Conservation (phyloP, 2,888 invertebrate genomes). For the Dryobota labecula region DNA sequence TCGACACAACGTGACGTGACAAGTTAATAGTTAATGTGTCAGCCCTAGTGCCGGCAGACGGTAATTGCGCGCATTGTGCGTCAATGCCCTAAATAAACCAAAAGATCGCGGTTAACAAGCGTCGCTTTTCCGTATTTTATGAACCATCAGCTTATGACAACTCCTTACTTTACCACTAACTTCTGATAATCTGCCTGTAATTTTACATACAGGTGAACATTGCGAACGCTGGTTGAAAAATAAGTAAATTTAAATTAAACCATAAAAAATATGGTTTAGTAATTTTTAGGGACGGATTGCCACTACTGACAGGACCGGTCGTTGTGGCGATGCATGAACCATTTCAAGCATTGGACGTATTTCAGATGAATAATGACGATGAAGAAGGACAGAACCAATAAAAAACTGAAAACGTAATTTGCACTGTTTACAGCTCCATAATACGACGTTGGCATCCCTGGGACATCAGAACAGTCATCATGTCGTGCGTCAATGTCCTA, state of each 20-base stretch:
- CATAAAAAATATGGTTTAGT: background rate
- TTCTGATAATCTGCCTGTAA: background rate
- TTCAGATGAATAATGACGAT: background rate
- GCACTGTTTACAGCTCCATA: constrained; percentile 10
- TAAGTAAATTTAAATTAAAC: no score
- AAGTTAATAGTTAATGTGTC: constrained; percentile 34
- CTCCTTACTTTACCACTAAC: background rate
- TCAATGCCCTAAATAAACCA: constrained; percentile 77
- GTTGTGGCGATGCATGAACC: background rate
- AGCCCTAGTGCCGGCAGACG: constrained; percentile 61
- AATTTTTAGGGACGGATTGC: background rate
- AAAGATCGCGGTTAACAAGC: constrained; percentile 56
- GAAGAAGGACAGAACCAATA: background rate
- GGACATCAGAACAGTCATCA: constrained; percentile 42
- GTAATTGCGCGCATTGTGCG: constrained; percentile 70
- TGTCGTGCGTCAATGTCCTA: constrained; percentile 78
- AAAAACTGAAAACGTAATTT: background rate
- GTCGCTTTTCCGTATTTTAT: constrained; percentile 58
- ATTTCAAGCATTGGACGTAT: background rate
- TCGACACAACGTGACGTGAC: constrained; percentile 22
- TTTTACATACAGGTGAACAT: background rate
- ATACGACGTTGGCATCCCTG: constrained; percentile 47
- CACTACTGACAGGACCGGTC: background rate
- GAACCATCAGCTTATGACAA: constrained; percentile 46
- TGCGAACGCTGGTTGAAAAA: background rate